Conservation (phyloP, 1,140 invertebrate genomes). For the Lethrus apterus region DNA sequence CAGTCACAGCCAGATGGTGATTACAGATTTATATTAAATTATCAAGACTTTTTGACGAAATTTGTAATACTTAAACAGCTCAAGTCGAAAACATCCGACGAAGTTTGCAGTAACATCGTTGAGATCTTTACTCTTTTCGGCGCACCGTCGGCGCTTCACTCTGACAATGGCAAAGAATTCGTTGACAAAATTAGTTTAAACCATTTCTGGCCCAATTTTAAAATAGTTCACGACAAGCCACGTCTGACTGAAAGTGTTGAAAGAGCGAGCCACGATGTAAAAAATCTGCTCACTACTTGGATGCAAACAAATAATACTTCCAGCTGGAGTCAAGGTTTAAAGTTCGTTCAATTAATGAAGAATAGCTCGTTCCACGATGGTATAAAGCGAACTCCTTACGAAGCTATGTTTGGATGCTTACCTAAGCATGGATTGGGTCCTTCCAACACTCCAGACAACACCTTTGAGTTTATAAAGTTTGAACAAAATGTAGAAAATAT, state of each 20-base stretch:
- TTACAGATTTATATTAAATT: constrained; percentile 41
- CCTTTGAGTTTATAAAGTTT: no score
- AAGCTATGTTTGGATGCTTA: no score
- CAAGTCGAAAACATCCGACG: constrained; percentile 27
- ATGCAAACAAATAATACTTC: not conserved
- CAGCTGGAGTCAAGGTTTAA: not conserved
- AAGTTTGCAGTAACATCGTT: constrained; percentile 1
- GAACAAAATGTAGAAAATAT: no score
- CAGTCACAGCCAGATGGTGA: constrained; percentile 38
- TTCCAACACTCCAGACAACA: no score
- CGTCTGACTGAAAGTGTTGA: not conserved
- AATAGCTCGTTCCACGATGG: not conserved
- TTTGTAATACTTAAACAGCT: constrained; percentile 33
- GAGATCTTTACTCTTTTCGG: not conserved
- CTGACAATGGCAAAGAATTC: not conserved
- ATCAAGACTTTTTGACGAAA: constrained; percentile 44
- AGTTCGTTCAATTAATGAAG: not conserved
- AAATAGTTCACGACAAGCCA: not conserved
- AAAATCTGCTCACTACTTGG: not conserved
- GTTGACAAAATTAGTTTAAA: constrained; percentile 8
- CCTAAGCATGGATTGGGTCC: no score
- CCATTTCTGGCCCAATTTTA: not conserved
- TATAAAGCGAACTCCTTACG: not conserved
- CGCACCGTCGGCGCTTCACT: not conserved
- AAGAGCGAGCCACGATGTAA: constrained; percentile 3